These are phyloP conservation scores for Enteromius unitaeniatus DNA, from an alignment of 2,797 vertebrate species.

Conservation along the genomic window DNA sequence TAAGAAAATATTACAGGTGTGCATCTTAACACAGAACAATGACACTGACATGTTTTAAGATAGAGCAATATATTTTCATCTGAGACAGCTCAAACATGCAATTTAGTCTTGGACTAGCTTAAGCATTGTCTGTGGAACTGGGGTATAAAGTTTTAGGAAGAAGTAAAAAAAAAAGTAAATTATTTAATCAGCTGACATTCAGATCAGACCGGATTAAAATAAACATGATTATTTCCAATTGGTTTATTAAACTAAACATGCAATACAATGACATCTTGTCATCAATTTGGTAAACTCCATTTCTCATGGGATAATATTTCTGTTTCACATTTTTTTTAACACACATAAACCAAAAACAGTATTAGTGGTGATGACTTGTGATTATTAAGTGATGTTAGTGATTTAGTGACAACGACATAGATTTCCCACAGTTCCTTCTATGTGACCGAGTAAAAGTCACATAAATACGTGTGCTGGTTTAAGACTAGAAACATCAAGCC, in stretches of 20 bases:
- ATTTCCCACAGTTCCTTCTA: not conserved
- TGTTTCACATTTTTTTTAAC: not conserved
- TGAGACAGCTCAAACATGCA: too few relatives aligned
- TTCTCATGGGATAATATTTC: not conserved
- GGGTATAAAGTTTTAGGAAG: too few relatives aligned
- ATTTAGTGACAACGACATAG: not conserved
- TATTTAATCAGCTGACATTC: not conserved
- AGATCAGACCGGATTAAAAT: not conserved
- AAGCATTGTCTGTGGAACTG: too few relatives aligned
- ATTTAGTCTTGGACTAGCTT: too few relatives aligned
- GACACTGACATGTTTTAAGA: too few relatives aligned
- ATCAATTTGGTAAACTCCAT: not conserved
- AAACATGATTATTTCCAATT: not conserved
- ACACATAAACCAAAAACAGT: not conserved
- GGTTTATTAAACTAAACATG: not conserved
- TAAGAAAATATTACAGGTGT: too few relatives aligned
- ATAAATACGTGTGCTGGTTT: conserved; percentile 5
- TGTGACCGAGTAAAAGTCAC: not conserved
- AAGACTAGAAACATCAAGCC: not conserved
- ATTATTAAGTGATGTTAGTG: not conserved
- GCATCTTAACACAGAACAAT: too few relatives aligned
- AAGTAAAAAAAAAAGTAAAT: too few relatives aligned
- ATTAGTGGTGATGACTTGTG: too few relatives aligned
- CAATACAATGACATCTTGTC: not conserved
- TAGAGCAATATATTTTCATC: too few relatives aligned